These are phyloP conservation scores for Hydrocynus forskahlii DNA, from an alignment of 2,797 vertebrate genomes.

Conservation along the genomic window DNA sequence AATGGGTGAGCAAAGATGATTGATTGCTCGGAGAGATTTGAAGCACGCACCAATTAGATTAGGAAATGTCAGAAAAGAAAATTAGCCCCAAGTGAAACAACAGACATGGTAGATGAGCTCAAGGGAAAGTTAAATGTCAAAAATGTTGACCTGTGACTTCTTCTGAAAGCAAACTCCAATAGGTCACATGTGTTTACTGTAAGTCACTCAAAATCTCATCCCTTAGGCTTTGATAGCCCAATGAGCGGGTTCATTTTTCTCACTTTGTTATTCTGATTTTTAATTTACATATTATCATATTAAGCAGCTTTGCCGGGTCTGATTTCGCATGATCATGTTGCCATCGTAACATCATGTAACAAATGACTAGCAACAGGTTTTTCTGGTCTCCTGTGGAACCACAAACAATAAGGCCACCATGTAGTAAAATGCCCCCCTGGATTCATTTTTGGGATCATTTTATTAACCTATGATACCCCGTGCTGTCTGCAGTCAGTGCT, in stretches of 20 bases:
- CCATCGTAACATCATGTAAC: no score
- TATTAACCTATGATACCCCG: no score
- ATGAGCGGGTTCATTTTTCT: not conserved
- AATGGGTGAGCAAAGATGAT: constrained; percentile 66
- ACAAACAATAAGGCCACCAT: no score
- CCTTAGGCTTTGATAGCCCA: not conserved
- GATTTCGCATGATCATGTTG: no score
- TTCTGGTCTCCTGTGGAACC: no score
- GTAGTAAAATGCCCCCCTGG: no score
- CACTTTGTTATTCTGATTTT: not conserved
- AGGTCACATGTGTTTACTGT: not conserved
- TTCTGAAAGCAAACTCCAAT: not conserved
- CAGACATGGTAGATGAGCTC: not conserved
- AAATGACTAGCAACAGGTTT: no score
- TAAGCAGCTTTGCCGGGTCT: no score
- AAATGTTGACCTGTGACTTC: not conserved
- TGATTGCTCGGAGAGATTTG: not conserved
- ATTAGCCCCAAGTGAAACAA: not conserved
- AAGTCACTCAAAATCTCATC: not conserved
- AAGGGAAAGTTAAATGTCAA: not conserved
- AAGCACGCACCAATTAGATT: not conserved
- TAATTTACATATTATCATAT: not conserved
- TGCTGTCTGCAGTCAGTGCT: no score
- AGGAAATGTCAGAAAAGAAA: constrained; percentile 9
- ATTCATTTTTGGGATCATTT: no score